Evolutionary conservation across 64 coral and sea anemone species (phyloP), one percentile per base, ranked within the genome.

Genomic region (Catalaphyllia jardinei): DNA sequence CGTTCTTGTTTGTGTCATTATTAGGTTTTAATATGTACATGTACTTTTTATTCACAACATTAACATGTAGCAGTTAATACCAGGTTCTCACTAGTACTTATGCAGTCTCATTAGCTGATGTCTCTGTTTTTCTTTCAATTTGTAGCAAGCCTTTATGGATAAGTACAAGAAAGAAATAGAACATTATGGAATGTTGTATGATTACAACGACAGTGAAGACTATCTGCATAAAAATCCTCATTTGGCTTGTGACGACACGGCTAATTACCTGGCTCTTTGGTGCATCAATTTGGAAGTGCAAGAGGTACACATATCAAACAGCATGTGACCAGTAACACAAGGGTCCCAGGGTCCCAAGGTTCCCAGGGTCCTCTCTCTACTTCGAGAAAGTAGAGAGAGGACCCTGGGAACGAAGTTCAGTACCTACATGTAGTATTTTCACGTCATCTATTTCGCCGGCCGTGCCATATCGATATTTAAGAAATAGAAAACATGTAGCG

Each of bases 131-230:
- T 25, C 33, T 72, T 69, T 75, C 15, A 52, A 51, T 75, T 92
- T 80, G 31, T 76, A 98, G 96, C 93, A 98, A 98, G 76, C 94
- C 13, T 98, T 98, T 64, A 98, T 98, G 96, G 96, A 95, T 57
- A 95, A 98, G 61, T 79, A 98, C 71, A 94, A 98, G 42, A 95
- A 98, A 76, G 96, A 98, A 73, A 98, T 98, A 29, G 95, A 98
- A 80, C 88, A 98, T 62, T 98, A 95, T 98, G 96, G 93, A 51
- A 98, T 98, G 96, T 73, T 98, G 30, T 75, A 90, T 65, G 96
- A 95, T 38, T 98, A 98, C 33, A 88, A 90, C 77, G 93, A 93
- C 55, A 95, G 93, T 60, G 84, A 95, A 46, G 96, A 98, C 12
- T 95, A 93, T 74, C 67, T 98, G 60, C 38, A 87, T 27, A 82